A percentile compares a stretch with the other conserved stretches of the same genome.
phyloP scores from a whole-genome alignment of 2,797 vertebrate genomes.

The Phyllotis vaccarum region DNA sequence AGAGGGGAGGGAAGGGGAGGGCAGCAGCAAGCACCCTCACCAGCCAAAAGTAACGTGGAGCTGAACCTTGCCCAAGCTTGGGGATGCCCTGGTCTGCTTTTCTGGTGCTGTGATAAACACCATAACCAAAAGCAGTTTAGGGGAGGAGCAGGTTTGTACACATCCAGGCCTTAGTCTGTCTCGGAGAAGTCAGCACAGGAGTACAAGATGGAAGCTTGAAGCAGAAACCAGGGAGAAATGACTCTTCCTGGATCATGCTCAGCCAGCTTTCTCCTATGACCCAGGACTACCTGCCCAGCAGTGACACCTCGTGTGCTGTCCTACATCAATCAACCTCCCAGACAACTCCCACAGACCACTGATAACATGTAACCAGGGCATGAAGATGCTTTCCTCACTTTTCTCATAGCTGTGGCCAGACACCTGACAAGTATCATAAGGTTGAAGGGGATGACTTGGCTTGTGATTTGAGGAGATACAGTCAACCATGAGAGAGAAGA shows the following conservation, averaged over 20 bases:
- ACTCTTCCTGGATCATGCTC: too few species aligned
- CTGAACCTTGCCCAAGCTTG: rapidly evolving
- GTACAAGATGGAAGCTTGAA: neutral
- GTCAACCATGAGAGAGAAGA: neutral
- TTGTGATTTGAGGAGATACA: neutral
- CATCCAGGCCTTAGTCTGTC: neutral
- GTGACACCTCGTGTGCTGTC: too few species aligned
- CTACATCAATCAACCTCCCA: neutral
- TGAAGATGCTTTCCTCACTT: neutral
- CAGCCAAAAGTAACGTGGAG: neutral
- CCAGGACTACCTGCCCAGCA: neutral
- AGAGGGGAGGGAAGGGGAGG: rapidly evolving
- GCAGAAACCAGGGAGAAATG: neutral
- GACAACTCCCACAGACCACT: neutral
- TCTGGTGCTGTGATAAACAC: neutral
- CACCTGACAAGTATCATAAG: neutral
- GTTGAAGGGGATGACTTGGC: neutral
- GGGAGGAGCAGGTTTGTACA: neutral
- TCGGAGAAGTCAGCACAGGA: neutral
- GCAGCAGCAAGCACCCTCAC: neutral
- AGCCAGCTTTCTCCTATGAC: neutral
- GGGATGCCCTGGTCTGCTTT: too few species aligned
- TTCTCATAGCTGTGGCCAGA: neutral
- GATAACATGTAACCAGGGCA: neutral
- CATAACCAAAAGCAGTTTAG: neutral